phyloP scores from a whole-genome alignment of 2,797 vertebrate species.

The Poecilia gillii region DNA sequence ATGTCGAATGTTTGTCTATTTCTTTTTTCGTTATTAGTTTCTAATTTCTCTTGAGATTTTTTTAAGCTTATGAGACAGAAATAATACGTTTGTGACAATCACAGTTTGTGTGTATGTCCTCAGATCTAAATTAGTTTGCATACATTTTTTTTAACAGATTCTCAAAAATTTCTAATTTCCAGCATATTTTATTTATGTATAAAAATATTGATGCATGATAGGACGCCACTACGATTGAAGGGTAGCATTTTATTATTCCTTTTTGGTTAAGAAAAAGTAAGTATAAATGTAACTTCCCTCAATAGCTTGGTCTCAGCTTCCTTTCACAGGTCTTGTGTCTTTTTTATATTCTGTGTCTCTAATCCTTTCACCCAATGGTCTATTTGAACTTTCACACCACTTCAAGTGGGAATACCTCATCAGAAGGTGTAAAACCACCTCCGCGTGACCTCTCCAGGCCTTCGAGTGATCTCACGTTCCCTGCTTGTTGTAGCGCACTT shows the following conservation, averaged over 20 bases:
- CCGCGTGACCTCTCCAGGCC: conserved; percentile 44
- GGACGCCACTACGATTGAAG: not conserved
- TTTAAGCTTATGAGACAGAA: not conserved
- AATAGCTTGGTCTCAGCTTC: conserved; percentile 19
- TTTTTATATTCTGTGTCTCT: conserved; percentile 19
- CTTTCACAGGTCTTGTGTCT: conserved; percentile 17
- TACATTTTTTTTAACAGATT: not conserved
- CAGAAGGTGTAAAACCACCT: conserved; percentile 56
- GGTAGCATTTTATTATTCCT: not conserved
- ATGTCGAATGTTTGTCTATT: conserved; percentile 24
- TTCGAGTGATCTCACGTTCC: conserved; percentile 49
- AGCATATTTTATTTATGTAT: not conserved
- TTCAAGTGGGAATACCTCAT: conserved; percentile 42
- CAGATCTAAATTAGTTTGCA: not conserved
- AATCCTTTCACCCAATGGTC: conserved; percentile 8
- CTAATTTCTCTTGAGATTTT: not conserved
- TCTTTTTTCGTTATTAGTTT: not conserved
- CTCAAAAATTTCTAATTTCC: not conserved
- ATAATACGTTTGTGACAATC: not conserved
- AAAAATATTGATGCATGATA: not conserved
- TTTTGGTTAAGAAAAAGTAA: not conserved
- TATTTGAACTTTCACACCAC: conserved; percentile 54
- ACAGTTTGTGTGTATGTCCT: not conserved
- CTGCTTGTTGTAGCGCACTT: conserved; percentile 50
- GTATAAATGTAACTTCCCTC: not conserved